Evolutionary conservation across 2,797 vertebrate genomes (phyloP), one percentile per base, ranked within the genome.

Genomic region (Rhadinocentrus ornatus): DNA sequence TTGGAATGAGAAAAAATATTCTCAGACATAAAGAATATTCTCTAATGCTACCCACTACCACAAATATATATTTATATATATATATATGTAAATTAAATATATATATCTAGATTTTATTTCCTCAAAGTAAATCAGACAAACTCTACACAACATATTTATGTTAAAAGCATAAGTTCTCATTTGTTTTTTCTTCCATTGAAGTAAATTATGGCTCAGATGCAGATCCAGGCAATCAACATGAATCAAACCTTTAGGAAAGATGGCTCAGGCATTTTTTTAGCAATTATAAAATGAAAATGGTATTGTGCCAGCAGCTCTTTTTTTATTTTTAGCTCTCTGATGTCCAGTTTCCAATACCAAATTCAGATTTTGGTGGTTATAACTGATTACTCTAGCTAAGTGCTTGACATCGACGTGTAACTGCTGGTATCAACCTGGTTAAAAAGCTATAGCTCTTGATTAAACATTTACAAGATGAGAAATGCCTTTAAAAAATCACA

Each of bases 201-300:
- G 83, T 85, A 92, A 91, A 78, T 78, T 89, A 93, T 94, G 94
- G 94, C 94, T 95, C 94, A 94, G 93, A 93, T 91, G 91, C 93
- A 94, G 93, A 88, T 92, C 88, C 85, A 92, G 93, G 91, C 82
- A 88, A 88, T 91, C 74, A 66, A 82, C 77, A 66, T 83, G 86
- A 88, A 87, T 55, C 79, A 81, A 74, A 78, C 62, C 29, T 39
- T 62, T 69, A 79, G 62, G 69, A 71, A 31, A 35, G 54, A 73
- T 75, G 85, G 83, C 80, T 80, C 83, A 84, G 76, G 54, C 69
- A 0, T 12, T 37, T 46, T 37, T 11, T 50, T 26, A 61, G 58
- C 34, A 22, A 83, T 50, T 50, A 26, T 72, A 68, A 77, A 75
- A 32, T 61, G 69, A 57, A 50, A 67, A 59, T 15, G 31, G 20